Evolutionary conservation across 92 coral and sea anemone species (phyloP).

Genomic region (Parazoanthus swiftii): DNA sequence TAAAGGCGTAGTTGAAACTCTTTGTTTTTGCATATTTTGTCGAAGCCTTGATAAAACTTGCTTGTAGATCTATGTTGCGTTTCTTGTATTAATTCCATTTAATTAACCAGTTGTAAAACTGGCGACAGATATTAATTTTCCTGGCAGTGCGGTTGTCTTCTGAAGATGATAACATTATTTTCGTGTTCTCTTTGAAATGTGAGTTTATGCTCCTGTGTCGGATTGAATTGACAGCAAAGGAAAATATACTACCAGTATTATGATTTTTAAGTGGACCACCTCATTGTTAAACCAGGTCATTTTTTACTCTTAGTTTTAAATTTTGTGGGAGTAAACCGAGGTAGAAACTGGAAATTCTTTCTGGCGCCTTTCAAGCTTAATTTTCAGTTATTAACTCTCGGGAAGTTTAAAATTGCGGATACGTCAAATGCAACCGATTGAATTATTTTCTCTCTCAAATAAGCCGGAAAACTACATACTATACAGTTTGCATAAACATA

Average conservation of each 20-base stretch:
- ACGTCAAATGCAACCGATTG: background rate
- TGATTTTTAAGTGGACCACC: too few species aligned
- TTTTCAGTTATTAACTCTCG: background rate
- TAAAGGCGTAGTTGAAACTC: background rate
- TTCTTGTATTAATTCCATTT: background rate
- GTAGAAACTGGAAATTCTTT: background rate
- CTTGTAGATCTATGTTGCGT: background rate
- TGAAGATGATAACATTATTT: background rate
- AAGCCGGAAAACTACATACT: background rate
- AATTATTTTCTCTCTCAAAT: background rate
- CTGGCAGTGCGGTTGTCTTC: background rate
- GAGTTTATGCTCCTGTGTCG: background rate
- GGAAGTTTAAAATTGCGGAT: background rate
- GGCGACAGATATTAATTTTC: background rate
- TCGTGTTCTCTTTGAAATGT: background rate
- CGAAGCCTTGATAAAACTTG: background rate
- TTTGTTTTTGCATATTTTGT: background rate
- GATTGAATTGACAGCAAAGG: background rate
- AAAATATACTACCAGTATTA: background rate
- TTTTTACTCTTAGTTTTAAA: background rate
- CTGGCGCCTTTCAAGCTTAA: background rate
- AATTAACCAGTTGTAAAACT: constrained; percentile 12
- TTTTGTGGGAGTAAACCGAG: too few species aligned
- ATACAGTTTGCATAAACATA: background rate
- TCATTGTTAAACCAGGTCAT: background rate